Evolutionary conservation across 2,888 invertebrate species (phyloP).

Genomic region (Suillia variegata): DNA sequence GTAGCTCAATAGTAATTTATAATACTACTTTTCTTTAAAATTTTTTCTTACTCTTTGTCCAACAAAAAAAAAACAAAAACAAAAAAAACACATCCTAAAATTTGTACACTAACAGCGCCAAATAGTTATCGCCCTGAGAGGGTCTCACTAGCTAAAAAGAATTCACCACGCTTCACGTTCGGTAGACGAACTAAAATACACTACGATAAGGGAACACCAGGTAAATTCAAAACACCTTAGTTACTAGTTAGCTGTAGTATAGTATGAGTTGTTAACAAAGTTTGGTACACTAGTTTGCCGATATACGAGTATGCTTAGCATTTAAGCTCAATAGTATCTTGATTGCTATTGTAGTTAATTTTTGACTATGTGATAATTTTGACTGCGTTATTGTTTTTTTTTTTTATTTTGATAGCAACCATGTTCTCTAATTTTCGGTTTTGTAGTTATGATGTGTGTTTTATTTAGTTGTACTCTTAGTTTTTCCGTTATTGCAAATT

Average conservation of each 20-base stretch:
- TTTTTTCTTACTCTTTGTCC: slow-evolving; percentile 24
- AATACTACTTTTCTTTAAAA: slow-evolving; percentile 23
- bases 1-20: no score
- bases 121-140: slow-evolving; percentile 66
- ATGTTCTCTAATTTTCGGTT: not conserved
- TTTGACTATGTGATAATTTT: no score
- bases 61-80: slow-evolving; percentile 13
- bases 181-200: slow-evolving; percentile 65
- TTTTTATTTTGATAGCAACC: no score
- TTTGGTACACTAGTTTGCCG: no score
- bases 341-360: not conserved
- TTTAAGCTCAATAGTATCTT: not conserved
- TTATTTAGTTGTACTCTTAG: not conserved
- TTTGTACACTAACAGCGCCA: slow-evolving; percentile 57
- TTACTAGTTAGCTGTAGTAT: not conserved
- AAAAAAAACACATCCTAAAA: slow-evolving; percentile 2
- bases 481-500: not conserved
- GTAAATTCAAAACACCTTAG: slow-evolving; percentile 35
- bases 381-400: not conserved
- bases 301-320: not conserved
- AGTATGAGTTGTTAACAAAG: no score
- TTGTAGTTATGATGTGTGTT: not conserved
- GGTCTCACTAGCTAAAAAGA: slow-evolving; percentile 63
- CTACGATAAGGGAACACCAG: slow-evolving; percentile 57
- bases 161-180: slow-evolving; percentile 60